These are phyloP conservation scores for Probaryconus sp. DNA, from an alignment of 1,140 invertebrate species.

Conservation along the genomic window DNA sequence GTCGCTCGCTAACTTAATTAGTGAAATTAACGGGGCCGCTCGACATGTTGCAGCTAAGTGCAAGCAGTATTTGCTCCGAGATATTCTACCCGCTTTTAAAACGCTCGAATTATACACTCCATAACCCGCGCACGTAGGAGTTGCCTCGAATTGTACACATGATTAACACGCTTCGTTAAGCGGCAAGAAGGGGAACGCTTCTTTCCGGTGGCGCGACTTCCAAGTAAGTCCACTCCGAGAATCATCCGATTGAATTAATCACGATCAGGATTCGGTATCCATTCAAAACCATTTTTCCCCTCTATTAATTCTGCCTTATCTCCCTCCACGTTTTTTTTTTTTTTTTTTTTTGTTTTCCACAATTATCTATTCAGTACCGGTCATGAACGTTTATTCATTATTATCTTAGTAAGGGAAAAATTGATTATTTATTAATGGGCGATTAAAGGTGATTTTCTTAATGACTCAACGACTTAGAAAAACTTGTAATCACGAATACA, in stretches of 20 bases:
- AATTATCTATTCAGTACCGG: slow-evolving; percentile 26
- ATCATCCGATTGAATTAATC: slow-evolving; percentile 24
- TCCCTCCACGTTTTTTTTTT: slow-evolving; percentile 11
- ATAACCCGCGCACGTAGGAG: slow-evolving; percentile 52
- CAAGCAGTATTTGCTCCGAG: slow-evolving; percentile 53
- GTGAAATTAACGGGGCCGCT: slow-evolving; percentile 74
- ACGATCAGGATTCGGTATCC: slow-evolving; percentile 15
- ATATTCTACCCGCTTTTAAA: slow-evolving; percentile 62
- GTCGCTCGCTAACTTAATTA: slow-evolving; percentile 75
- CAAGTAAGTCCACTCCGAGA: too few species aligned
- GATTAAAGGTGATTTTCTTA: slow-evolving; percentile 1
- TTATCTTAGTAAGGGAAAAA: slow-evolving; percentile 18
- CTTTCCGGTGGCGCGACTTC: slow-evolving; percentile 27
- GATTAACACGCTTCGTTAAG: slow-evolving; percentile 65
- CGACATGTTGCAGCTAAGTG: slow-evolving; percentile 68
- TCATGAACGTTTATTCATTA: slow-evolving; percentile 33
- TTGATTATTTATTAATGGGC: slow-evolving; percentile 2
- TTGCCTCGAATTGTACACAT: slow-evolving; percentile 52
- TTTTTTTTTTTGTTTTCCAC: too few species aligned
- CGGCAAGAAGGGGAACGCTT: too few species aligned
- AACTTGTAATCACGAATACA: too few species aligned
- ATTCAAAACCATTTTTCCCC: slow-evolving; percentile 16
- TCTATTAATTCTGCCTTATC: slow-evolving; percentile 27
- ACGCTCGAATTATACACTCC: slow-evolving; percentile 58
- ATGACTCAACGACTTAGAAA: slow-evolving; percentile 3